Percentiles rank a stretch among this genome's conserved stretches.
Evolutionary conservation across 1,140 invertebrate species (phyloP).

Genomic region (Procambarus clarkii): DNA sequence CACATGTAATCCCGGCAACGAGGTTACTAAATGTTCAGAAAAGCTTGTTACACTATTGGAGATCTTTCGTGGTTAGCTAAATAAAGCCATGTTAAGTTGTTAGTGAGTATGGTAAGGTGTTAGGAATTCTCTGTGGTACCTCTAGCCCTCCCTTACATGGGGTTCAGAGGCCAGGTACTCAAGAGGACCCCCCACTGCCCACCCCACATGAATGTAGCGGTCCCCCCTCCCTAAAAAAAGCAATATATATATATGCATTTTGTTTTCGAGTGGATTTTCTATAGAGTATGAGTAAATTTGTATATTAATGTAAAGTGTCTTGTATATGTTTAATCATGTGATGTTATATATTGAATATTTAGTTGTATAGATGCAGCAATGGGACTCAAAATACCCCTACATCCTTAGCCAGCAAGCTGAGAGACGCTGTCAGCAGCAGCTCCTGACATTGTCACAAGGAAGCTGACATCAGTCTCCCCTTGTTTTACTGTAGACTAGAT

Average conservation of each 20-base stretch:
- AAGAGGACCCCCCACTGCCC: too few relatives aligned
- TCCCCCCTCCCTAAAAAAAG: too few relatives aligned
- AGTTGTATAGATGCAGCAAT: background rate
- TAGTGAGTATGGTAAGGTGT: background rate
- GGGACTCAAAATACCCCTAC: background rate
- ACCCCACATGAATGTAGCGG: background rate
- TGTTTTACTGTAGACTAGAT: too few relatives aligned
- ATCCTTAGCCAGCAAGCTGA: too few relatives aligned
- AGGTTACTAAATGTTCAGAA: background rate
- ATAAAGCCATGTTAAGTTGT: background rate
- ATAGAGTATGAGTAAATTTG: background rate
- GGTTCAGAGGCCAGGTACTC: too few relatives aligned
- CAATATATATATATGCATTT: background rate
- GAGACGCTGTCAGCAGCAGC: too few relatives aligned
- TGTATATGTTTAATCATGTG: background rate
- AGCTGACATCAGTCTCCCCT: too few relatives aligned
- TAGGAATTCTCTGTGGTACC: background rate
- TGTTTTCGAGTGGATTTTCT: constrained; percentile 8
- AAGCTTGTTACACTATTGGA: background rate
- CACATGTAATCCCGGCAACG: background rate
- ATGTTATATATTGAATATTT: background rate
- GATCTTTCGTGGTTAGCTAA: background rate
- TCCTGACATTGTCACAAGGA: too few relatives aligned
- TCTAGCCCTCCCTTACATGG: too few relatives aligned
- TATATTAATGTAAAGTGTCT: background rate